Evolutionary conservation across 1,140 invertebrate species (phyloP), one percentile per base, ranked within the genome.

Genomic region (Atta cephalotes): DNA sequence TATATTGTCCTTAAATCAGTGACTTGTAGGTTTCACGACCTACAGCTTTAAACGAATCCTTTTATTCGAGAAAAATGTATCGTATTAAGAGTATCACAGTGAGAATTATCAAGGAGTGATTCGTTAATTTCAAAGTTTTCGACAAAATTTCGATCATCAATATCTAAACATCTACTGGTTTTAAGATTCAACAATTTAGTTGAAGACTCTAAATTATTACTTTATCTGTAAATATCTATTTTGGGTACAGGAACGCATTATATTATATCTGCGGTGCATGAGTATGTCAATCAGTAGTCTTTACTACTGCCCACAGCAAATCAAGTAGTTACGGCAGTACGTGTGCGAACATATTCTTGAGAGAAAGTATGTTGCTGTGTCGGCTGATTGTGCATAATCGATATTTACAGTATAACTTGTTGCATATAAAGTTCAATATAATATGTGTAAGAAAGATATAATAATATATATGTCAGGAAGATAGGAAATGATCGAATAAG

Each of bases 1-100:
- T 4, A 89, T 45, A 0, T 91, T 88, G 0, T 89, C 90, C 91
- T 93, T 93, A 2, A 93, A 35, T 65, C 87, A 89, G 62, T 93
- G 93, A 35, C 88, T 92, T 58, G 92, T 63, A 1, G 93, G 88
- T 21, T 91, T 91, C 2, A 90, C 86, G 0, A 92, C 74, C 49
- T 93, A 92, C 14, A 93, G 45, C 31, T 85, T 91, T 0, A 89
- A 78, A 58, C 70, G 35, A 63, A 63, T 93, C 86, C 14, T 92
- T 88, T 7, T 91, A 82, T 16, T 92, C 91, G 3, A 93, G n/a
- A 0, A 87, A 2, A 3, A 87, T 60, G 5, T 71, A 85, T 0
- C 77, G 3, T 21, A 71, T 28, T 62, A 58, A 93, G 93, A 28
- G 35, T 31, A 77, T 39, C 18, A 85, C 21, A 9, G 45, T 58